A percentile compares a stretch with the other conserved stretches of the same genome.
Evolutionary conservation across 2,888 invertebrate species (phyloP).

Genomic region (Yponomeuta malinellus): DNA sequence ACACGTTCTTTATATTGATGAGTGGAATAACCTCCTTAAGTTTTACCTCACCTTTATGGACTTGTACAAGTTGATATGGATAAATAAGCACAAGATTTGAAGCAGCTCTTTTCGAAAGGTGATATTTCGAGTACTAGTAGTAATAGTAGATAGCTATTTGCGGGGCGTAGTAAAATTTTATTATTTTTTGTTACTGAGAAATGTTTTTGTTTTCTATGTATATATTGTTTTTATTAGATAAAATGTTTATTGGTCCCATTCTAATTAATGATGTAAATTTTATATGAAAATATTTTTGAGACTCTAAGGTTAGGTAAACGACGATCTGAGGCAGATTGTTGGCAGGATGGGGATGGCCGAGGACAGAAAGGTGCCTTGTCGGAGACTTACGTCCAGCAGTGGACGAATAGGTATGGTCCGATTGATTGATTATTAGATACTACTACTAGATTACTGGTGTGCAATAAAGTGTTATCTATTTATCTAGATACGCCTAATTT

Average conservation of each 20-base stretch:
- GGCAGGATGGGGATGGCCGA: too few species aligned
- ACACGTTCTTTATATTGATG: too few species aligned
- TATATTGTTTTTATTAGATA: slow-evolving; percentile 10
- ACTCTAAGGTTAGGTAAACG: background rate
- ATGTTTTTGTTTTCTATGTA: slow-evolving; percentile 8
- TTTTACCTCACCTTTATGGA: too few species aligned
- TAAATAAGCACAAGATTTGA: background rate
- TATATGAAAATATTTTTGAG: slow-evolving; percentile 5
- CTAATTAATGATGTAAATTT: background rate
- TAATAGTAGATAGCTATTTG: background rate
- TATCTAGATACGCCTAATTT: background rate
- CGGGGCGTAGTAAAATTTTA: background rate
- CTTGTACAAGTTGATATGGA: background rate
- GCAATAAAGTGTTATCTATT: too few species aligned
- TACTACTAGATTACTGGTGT: too few species aligned
- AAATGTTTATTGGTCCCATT: background rate
- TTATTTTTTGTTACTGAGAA: slow-evolving; percentile 5
- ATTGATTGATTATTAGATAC: background rate
- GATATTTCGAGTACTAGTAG: background rate
- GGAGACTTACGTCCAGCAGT: too few species aligned
- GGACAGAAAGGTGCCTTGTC: too few species aligned
- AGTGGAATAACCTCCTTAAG: too few species aligned
- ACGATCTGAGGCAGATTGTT: too few species aligned
- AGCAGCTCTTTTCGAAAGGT: background rate
- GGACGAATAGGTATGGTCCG: too few species aligned